Evolutionary conservation across 1,140 invertebrate genomes (phyloP).

Genomic region (Muscidifurax raptorellus): DNA sequence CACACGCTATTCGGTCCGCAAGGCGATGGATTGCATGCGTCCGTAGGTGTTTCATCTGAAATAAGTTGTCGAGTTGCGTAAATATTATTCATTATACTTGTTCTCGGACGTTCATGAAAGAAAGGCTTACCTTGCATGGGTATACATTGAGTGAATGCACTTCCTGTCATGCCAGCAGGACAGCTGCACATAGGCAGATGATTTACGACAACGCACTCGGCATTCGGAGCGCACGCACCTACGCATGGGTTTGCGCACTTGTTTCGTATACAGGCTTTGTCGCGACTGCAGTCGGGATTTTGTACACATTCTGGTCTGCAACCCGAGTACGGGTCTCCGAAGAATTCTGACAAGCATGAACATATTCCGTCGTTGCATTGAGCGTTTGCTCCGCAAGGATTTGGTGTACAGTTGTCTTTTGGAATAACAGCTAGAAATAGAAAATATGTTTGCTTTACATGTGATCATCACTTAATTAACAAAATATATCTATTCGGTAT

Average conservation of each 20-base stretch:
- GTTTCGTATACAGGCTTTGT: conserved; percentile 81
- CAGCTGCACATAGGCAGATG: conserved; percentile 86
- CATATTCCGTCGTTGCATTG: conserved; percentile 82
- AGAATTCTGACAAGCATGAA: conserved; percentile 83
- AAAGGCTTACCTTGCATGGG: conserved; percentile 2
- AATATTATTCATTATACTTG: background rate
- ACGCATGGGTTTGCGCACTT: conserved; percentile 85
- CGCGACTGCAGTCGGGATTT: conserved; percentile 82
- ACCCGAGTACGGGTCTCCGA: conserved; percentile 84
- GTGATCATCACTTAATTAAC: background rate
- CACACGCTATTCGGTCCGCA: conserved; percentile 74
- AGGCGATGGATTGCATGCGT: conserved; percentile 78
- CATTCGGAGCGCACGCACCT: conserved; percentile 84
- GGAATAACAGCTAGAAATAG: conserved; percentile 62
- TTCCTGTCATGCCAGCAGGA: conserved; percentile 82
- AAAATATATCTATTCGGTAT: background rate
- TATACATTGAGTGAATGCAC: conserved; percentile 81
- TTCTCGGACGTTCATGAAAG: background rate
- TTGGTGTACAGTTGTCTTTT: conserved; percentile 81
- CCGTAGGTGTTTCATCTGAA: conserved; percentile 41
- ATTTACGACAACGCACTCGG: conserved; percentile 84
- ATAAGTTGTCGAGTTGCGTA: background rate
- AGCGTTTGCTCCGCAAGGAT: conserved; percentile 85
- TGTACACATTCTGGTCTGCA: conserved; percentile 84
- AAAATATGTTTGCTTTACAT: conserved; percentile 40